Evolutionary conservation across 2,113 vertebrate species (phyloP), one percentile per base, ranked within the genome.

Genomic region (Orcinus orca): DNA sequence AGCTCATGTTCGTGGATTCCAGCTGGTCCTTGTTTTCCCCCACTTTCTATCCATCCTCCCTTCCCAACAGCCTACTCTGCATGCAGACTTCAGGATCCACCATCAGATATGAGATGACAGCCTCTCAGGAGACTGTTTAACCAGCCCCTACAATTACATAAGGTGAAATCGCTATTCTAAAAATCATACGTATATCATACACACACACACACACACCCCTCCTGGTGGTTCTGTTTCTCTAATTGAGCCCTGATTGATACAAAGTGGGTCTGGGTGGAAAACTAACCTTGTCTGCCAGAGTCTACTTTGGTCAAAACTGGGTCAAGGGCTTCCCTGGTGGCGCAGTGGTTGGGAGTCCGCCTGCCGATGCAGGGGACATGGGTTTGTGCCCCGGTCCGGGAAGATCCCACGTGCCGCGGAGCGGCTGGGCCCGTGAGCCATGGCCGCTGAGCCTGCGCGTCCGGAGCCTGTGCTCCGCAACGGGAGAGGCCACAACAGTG

Each of bases 141-240:
- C n/a, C 13, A 95, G 21, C 23, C 82, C 60, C 88, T 26, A 38
- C 31, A 71, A 36, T 17, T 95, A 15, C 20, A 23, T 50, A 82
- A 65, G 23, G n/a, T 50, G 6, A 88, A 53, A 47, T 74, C 4
- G 3, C 33, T 90, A 50, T 26, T 76, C 83, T 74, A 41, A 88
- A 91, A 91, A 31, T 36, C 3, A 31, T 15, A 33, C 12, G 21
- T 47, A 44, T 2, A 67, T 74, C 58, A 36, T 0, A 14, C 7
- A 33, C 62, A 53, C 88, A 77, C 18, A 73, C 2, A 36, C 33
- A 15, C 21, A 68, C 20, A 18, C 3, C 0, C 18, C 8, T 53
- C 44, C 47, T 77, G 47, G 50, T 53, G 50, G 12, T 87, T 91
- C 63, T 87, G 5, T 68, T 93, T 92, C 29, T 94, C 81, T 95